These are phyloP conservation scores for Ceratosolen solmsi DNA, from an alignment of 1,140 invertebrate genomes.

Conservation along the genomic window DNA sequence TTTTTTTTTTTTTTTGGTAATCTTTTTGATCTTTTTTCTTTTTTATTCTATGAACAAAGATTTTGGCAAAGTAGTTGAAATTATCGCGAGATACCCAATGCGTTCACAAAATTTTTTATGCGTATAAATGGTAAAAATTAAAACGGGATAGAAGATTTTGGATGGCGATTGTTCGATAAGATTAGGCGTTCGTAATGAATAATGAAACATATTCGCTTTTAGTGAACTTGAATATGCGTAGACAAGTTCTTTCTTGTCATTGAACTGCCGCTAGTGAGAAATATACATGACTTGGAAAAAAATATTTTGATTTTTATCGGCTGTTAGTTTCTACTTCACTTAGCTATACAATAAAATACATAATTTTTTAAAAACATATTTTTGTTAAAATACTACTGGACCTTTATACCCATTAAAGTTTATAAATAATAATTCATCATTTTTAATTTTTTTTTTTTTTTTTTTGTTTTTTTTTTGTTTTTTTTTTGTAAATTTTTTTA, in stretches of 20 bases:
- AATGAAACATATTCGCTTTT: conserved; percentile 43
- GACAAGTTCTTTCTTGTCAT: conserved; percentile 8
- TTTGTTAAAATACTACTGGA: too few species aligned
- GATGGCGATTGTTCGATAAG: conserved; percentile 22
- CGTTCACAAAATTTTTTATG: conserved; percentile 4
- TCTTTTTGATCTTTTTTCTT: too few species aligned
- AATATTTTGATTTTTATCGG: conserved; percentile 16
- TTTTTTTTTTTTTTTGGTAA: too few species aligned
- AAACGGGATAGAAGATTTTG: conserved; percentile 12
- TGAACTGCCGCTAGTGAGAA: conserved; percentile 1
- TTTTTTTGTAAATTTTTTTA: too few species aligned
- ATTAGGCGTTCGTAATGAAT: conserved; percentile 36
- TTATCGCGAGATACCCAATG: neutral
- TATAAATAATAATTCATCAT: too few species aligned
- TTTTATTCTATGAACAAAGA: neutral
- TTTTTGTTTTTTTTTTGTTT: too few species aligned
- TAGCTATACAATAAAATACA: neutral
- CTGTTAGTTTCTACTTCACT: conserved; percentile 4
- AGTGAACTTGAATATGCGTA: conserved; percentile 18
- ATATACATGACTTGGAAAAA: conserved; percentile 24
- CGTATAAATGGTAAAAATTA: conserved; percentile 13
- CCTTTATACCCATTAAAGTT: too few species aligned
- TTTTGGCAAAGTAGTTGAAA: neutral
- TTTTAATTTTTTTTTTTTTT: too few species aligned
- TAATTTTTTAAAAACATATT: neutral